Evolutionary conservation across 2,888 invertebrate species (phyloP).

Genomic region (Cheilosia impressa): DNA sequence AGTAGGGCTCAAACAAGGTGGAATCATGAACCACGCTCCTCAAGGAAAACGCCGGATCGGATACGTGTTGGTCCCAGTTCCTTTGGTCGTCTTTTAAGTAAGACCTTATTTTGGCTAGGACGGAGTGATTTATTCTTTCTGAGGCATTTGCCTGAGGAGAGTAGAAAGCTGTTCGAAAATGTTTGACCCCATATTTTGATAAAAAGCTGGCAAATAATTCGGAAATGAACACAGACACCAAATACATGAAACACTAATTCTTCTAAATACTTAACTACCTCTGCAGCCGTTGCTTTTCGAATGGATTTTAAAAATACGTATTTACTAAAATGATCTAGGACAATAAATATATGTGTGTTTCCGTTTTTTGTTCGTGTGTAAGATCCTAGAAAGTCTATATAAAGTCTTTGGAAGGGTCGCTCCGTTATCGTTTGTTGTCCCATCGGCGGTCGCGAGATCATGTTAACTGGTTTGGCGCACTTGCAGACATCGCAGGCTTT

Average conservation of each 20-base stretch:
- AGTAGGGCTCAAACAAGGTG: not conserved
- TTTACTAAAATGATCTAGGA: slow-evolving; percentile 30
- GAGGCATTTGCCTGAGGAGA: slow-evolving; percentile 60
- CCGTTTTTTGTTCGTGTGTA: slow-evolving; percentile 47
- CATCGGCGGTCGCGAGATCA: slow-evolving; percentile 20
- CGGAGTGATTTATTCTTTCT: not conserved
- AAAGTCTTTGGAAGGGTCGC: slow-evolving; percentile 42
- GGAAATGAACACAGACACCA: slow-evolving; percentile 4
- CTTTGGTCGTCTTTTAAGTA: too few species aligned
- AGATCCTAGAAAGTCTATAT: slow-evolving; percentile 56
- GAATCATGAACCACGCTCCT: not conserved
- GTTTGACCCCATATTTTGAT: slow-evolving; percentile 42
- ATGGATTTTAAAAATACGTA: not conserved
- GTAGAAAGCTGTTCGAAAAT: slow-evolving; percentile 52
- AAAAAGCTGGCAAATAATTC: slow-evolving; percentile 23
- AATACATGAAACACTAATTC: not conserved
- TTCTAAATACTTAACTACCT: not conserved
- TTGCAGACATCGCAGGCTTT: not conserved
- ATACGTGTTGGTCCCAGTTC: too few species aligned
- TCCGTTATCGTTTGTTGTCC: slow-evolving; percentile 10
- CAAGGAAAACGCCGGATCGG: not conserved
- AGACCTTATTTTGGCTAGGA: not conserved
- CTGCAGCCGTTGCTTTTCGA: not conserved
- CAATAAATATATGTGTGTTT: slow-evolving; percentile 39
- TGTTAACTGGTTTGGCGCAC: not conserved